Conservation (phyloP, 2,113 vertebrate species). For the Pseudorectes ferrugineus region DNA sequence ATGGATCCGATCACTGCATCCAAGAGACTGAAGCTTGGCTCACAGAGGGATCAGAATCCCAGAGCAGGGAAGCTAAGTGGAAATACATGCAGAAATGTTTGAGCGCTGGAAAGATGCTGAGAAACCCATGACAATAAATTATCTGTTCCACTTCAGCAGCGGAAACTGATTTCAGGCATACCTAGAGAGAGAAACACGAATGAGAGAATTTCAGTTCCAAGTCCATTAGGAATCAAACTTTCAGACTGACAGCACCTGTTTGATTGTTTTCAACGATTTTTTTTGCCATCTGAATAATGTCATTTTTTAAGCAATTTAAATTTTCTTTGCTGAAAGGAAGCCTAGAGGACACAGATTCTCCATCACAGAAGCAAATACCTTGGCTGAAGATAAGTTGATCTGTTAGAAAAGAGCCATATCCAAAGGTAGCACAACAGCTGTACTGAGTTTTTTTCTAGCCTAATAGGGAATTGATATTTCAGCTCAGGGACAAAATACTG, state of each 20-base stretch:
- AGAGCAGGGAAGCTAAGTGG: not conserved
- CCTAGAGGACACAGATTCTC: not conserved
- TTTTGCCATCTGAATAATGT: not conserved
- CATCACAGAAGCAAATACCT: not conserved
- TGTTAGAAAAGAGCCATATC: not conserved
- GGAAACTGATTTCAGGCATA: conserved; percentile 11
- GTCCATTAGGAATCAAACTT: conserved; percentile 33
- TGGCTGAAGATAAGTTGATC: conserved; percentile 5
- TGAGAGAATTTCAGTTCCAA: conserved; percentile 5
- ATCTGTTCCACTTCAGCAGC: conserved; percentile 34
- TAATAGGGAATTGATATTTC: conserved; percentile 36
- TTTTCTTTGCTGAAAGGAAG: not conserved
- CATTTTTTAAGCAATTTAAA: not conserved
- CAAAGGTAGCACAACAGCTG: conserved; percentile 31
- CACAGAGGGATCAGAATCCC: not conserved
- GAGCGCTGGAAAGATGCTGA: not conserved
- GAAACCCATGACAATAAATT: conserved; percentile 23
- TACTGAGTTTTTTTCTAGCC: not conserved
- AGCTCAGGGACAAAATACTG: conserved; percentile 23
- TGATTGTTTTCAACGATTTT: not conserved
- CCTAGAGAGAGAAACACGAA: not conserved
- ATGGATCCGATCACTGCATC: not conserved
- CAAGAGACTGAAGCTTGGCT: not conserved
- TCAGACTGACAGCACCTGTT: not conserved
- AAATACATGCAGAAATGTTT: not conserved